phyloP scores from a whole-genome alignment of 2,888 invertebrate species.

The Luperina nickerlii region DNA sequence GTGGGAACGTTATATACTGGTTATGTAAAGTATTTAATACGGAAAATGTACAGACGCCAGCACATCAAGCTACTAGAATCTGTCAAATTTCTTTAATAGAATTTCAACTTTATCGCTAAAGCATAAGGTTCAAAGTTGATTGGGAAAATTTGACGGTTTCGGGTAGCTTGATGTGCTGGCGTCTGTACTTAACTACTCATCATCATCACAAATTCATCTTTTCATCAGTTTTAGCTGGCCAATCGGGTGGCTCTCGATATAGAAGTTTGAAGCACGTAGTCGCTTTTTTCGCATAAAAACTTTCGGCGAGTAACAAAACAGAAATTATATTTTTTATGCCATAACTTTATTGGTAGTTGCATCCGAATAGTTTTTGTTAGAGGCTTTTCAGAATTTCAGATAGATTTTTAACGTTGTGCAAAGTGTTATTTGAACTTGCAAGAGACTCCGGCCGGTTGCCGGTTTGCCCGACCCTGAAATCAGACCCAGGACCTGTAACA shows the following conservation, averaged over 20 bases:
- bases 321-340: neutral
- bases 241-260: neutral
- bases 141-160: too few species aligned
- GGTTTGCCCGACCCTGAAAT: too few species aligned
- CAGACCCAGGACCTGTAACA: too few species aligned
- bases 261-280: conserved; percentile 7
- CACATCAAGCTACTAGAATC: too few species aligned
- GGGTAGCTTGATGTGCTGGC: too few species aligned
- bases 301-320: neutral
- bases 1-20: too few species aligned
- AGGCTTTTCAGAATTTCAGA: conserved; percentile 14
- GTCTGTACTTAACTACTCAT: too few species aligned
- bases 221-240: neutral
- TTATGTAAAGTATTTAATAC: neutral
- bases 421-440: conserved; percentile 1
- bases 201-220: neutral
- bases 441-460: too few species aligned
- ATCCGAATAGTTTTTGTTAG: conserved; percentile 7
- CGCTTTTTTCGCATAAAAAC: neutral
- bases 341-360: conserved; percentile 17
- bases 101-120: too few species aligned
- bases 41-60: too few species aligned
- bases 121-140: too few species aligned
- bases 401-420: neutral
- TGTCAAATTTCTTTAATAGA: too few species aligned